Evolutionary conservation across 1,140 invertebrate species (phyloP).

Genomic region (Drosophila navojoa): DNA sequence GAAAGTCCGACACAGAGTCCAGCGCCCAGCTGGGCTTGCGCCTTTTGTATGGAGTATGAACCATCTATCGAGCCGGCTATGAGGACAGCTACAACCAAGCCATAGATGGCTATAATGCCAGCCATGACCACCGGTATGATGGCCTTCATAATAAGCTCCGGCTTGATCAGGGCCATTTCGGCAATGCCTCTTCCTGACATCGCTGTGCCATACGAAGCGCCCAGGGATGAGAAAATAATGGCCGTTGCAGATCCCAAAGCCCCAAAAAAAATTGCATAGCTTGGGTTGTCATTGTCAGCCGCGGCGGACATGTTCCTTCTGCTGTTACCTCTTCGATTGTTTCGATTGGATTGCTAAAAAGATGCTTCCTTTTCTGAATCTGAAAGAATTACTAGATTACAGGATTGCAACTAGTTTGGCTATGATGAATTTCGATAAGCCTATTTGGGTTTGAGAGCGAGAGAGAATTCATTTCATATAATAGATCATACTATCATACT

Average conservation of each 20-base stretch:
- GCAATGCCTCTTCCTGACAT: slow-evolving; percentile 58
- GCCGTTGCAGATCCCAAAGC: slow-evolving; percentile 98
- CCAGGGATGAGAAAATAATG: slow-evolving; percentile 91
- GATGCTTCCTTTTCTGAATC: too few relatives aligned
- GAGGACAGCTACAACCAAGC: slow-evolving; percentile 95
- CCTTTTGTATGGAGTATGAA: slow-evolving; percentile 87
- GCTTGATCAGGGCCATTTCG: slow-evolving; percentile 43
- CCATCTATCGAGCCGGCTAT: slow-evolving; percentile 88
- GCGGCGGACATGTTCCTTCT: slow-evolving; percentile 34
- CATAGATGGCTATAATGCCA: slow-evolving; percentile 89
- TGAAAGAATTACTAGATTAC: too few relatives aligned
- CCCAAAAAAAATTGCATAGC: slow-evolving; percentile 92
- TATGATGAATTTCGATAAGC: too few relatives aligned
- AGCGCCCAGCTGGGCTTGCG: slow-evolving; percentile 94
- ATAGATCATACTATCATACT: too few relatives aligned
- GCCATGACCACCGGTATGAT: slow-evolving; percentile 75
- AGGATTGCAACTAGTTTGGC: too few relatives aligned
- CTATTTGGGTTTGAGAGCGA: too few relatives aligned
- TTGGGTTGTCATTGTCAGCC: slow-evolving; percentile 83
- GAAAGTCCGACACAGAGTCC: slow-evolving; percentile 95
- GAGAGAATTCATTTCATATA: too few relatives aligned
- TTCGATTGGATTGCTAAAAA: too few relatives aligned
- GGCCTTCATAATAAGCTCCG: slow-evolving; percentile 67
- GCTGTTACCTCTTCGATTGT: too few relatives aligned
- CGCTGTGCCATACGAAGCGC: slow-evolving; percentile 64